A percentile compares a stretch with the other conserved stretches of the same genome.
Evolutionary conservation across 2,888 invertebrate genomes (phyloP).

Genomic region (Alitta virens): DNA sequence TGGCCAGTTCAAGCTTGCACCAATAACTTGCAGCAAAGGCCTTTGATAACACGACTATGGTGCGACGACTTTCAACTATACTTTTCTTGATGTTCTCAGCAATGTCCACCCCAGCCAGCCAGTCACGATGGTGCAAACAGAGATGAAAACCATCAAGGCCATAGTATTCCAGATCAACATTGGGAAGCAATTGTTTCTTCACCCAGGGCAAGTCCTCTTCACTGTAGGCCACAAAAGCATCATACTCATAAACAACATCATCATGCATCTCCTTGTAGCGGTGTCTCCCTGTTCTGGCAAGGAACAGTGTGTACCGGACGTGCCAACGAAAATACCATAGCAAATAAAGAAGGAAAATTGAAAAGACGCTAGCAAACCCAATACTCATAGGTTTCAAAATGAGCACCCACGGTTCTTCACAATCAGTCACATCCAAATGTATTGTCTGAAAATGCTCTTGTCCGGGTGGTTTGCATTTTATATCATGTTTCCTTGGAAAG

Average conservation of each 20-base stretch:
- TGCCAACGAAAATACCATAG: neutral
- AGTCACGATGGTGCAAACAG: slow-evolving; percentile 72
- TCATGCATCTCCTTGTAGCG: neutral
- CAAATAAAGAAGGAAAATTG: too few relatives aligned
- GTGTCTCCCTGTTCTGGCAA: neutral
- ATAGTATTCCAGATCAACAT: slow-evolving; percentile 59
- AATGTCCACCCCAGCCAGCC: slow-evolving; percentile 69
- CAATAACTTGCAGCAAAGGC: slow-evolving; percentile 69
- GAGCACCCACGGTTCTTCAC: too few relatives aligned
- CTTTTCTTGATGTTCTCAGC: slow-evolving; percentile 71
- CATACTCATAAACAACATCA: slow-evolving; percentile 59
- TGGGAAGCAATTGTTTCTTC: slow-evolving; percentile 65
- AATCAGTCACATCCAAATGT: too few relatives aligned
- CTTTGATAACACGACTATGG: slow-evolving; percentile 67
- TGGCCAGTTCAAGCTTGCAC: slow-evolving; percentile 73
- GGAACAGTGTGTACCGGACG: neutral
- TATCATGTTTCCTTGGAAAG: too few relatives aligned
- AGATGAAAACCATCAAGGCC: slow-evolving; percentile 59
- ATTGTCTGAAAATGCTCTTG: too few relatives aligned
- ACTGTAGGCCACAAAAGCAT: slow-evolving; percentile 71
- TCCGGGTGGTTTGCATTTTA: too few relatives aligned
- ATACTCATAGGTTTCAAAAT: too few relatives aligned
- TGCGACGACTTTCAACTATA: slow-evolving; percentile 67
- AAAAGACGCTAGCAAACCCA: too few relatives aligned
- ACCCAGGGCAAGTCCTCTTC: slow-evolving; percentile 69